Evolutionary conservation across 2,113 vertebrate genomes (phyloP).

Genomic region (Melozone crissalis): DNA sequence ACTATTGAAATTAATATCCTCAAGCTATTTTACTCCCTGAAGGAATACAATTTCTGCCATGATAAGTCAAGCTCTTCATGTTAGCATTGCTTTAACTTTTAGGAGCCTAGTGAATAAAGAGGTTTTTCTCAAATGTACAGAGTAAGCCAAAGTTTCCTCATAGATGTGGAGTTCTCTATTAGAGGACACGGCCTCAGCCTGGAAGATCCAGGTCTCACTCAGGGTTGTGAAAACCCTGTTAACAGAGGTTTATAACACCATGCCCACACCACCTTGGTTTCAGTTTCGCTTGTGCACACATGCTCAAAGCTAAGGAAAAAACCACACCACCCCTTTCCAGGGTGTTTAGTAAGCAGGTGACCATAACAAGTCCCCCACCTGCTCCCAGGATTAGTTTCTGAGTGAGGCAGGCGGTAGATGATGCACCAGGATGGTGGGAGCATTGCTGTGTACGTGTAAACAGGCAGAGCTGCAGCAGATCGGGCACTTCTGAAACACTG

Average conservation of each 20-base stretch:
- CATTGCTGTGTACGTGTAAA: background rate
- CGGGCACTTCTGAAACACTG: background rate
- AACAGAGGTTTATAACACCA: background rate
- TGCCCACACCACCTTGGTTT: background rate
- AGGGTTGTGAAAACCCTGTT: background rate
- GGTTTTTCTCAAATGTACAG: background rate
- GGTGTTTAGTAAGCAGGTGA: background rate
- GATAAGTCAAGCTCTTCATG: fast-evolving
- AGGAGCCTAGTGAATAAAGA: background rate
- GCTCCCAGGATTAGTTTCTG: background rate
- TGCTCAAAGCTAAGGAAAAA: background rate
- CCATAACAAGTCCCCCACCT: background rate
- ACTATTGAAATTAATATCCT: background rate
- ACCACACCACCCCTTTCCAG: background rate
- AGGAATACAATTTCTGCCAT: background rate
- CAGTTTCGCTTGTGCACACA: background rate
- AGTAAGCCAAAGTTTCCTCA: background rate
- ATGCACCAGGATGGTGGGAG: background rate
- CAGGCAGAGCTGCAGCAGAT: fast-evolving
- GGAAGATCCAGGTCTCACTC: background rate
- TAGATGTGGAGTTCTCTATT: background rate
- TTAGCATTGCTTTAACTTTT: background rate
- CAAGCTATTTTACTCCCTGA: background rate
- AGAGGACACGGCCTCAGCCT: fast-evolving
- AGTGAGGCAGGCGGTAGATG: background rate